Evolutionary conservation across 2,113 vertebrate species (phyloP).

Genomic region (Alces alces): DNA sequence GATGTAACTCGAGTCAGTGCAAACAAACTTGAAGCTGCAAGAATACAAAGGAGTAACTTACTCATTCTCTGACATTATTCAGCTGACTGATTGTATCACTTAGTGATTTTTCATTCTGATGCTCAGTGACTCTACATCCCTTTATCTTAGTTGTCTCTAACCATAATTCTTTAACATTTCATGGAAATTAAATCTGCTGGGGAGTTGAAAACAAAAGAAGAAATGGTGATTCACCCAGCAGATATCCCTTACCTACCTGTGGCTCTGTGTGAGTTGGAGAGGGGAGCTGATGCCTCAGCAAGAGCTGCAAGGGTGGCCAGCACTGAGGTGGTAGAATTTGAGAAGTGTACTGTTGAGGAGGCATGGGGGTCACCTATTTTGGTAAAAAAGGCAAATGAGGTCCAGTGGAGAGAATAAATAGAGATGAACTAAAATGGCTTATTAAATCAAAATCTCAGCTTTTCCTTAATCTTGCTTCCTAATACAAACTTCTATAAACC

Average conservation of each 20-base stretch:
- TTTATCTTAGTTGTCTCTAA: not conserved
- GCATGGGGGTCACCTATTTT: slow-evolving; percentile 43
- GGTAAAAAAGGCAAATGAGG: slow-evolving; percentile 39
- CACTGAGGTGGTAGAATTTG: slow-evolving; percentile 70
- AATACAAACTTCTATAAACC: not conserved
- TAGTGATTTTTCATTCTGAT: not conserved
- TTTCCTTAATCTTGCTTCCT: not conserved
- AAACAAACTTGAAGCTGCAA: not conserved
- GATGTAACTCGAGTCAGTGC: not conserved
- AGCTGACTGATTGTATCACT: not conserved
- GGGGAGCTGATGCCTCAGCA: slow-evolving; percentile 64
- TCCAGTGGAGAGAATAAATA: not conserved
- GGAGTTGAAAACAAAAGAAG: not conserved
- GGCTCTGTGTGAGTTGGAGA: slow-evolving; percentile 38
- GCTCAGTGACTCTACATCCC: not conserved
- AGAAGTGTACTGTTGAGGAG: slow-evolving; percentile 38
- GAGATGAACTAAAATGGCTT: slow-evolving; percentile 20
- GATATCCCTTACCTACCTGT: slow-evolving; percentile 51
- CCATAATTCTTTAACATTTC: not conserved
- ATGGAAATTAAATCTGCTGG: not conserved
- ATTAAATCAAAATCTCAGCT: slow-evolving; percentile 12
- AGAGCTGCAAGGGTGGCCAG: slow-evolving; percentile 77
- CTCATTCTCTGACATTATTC: not conserved
- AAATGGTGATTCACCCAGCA: not conserved
- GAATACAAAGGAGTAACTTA: not conserved